Evolutionary conservation across 2,797 vertebrate species (phyloP).

Genomic region (Argentina silus): DNA sequence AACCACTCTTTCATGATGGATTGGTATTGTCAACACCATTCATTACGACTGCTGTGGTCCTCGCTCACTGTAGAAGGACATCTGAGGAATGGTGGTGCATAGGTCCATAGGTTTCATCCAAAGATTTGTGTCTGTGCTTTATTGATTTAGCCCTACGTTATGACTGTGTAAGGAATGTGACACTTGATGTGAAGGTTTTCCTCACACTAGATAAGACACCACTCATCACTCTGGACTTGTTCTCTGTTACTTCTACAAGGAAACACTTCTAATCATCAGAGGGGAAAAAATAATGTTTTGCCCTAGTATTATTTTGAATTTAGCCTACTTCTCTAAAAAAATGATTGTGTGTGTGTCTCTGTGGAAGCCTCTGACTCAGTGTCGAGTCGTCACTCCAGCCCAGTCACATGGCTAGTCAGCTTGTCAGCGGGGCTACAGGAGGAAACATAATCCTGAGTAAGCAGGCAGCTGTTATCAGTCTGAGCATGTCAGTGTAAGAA

Average conservation of each 20-base stretch:
- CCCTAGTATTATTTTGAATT: too few relatives aligned
- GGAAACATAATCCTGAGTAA: constrained; percentile 78
- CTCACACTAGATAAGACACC: neutral
- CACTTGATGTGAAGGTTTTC: neutral
- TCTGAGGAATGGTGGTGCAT: neutral
- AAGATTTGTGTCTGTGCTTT: neutral
- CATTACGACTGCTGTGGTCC: neutral
- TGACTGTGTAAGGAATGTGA: neutral
- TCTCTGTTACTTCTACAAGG: neutral
- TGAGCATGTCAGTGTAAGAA: constrained; percentile 48
- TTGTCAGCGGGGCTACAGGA: constrained; percentile 75
- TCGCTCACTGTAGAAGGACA: neutral
- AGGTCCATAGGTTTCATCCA: neutral
- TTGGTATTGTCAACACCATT: neutral
- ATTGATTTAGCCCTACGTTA: neutral
- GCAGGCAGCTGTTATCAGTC: constrained; percentile 76
- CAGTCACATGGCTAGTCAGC: constrained; percentile 77
- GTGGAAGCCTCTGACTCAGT: constrained; percentile 72
- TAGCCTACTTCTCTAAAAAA: too few relatives aligned
- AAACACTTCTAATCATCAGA: neutral
- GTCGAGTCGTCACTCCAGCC: constrained; percentile 60
- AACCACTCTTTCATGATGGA: constrained; percentile 7
- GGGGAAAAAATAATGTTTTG: too few relatives aligned
- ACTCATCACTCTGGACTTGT: constrained; percentile 6
- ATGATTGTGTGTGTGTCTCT: neutral